These are phyloP conservation scores for Ctenochaetus hawaiiensis DNA, from an alignment of 2,797 vertebrate species.

Conservation along the genomic window DNA sequence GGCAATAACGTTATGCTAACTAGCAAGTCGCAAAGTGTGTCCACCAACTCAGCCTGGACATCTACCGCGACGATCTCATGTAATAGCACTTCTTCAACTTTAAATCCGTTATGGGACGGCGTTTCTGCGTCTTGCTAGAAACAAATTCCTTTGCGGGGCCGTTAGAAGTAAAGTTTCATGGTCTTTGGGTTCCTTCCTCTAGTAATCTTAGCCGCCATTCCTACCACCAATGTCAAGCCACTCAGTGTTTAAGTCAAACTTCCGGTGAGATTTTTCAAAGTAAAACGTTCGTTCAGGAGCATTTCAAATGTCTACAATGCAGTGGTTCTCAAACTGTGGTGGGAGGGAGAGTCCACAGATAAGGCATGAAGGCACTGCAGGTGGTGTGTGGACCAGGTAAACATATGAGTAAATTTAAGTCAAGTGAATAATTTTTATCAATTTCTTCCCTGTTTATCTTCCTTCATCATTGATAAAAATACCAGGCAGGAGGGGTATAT, in stretches of 20 bases:
- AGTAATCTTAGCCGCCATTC: constrained; percentile 88
- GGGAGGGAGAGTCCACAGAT: too few species aligned
- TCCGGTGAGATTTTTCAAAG: constrained; percentile 58
- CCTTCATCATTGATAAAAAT: too few species aligned
- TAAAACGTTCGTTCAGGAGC: constrained; percentile 31
- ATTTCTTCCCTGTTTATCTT: too few species aligned
- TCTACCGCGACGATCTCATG: constrained; percentile 28
- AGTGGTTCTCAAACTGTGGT: too few species aligned
- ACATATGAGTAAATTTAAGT: too few species aligned
- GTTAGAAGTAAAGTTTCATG: constrained; percentile 88
- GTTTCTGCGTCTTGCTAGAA: constrained; percentile 44
- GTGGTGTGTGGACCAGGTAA: too few species aligned
- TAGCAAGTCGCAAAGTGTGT: constrained; percentile 75
- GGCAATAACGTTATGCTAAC: constrained; percentile 72
- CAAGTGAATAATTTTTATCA: too few species aligned
- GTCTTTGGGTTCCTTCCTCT: constrained; percentile 84
- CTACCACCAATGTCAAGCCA: constrained; percentile 59
- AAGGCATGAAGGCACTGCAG: too few species aligned
- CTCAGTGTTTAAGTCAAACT: accelerated
- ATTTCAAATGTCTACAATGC: too few species aligned
- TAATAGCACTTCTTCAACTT: constrained; percentile 34
- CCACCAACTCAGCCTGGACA: constrained; percentile 55
- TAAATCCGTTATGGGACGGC: constrained; percentile 19
- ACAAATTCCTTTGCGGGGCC: constrained; percentile 66
- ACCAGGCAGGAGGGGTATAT: too few species aligned